A percentile compares a stretch with the other conserved stretches of the same genome.
phyloP scores from a whole-genome alignment of 2,888 invertebrate genomes.

The Criorhina ranunculi region DNA sequence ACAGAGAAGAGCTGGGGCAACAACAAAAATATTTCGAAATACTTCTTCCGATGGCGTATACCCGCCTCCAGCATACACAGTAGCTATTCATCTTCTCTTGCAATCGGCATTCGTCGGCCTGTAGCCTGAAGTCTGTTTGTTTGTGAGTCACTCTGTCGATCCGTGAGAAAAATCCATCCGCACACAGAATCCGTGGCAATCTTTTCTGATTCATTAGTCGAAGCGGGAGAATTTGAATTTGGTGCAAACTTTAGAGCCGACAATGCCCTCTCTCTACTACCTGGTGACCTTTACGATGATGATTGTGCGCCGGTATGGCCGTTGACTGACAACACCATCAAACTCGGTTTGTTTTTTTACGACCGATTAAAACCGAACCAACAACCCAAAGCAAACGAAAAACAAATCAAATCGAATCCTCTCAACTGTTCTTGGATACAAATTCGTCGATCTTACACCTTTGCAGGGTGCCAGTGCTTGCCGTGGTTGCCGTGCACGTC shows the following conservation, averaged over 20 bases:
- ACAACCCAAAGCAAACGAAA: constrained; percentile 24
- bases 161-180: constrained; percentile 74
- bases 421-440: constrained; percentile 56
- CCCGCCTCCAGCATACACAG: constrained; percentile 40
- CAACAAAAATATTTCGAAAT: constrained; percentile 68
- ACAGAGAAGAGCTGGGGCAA: not conserved
- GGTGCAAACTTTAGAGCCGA: constrained; percentile 62
- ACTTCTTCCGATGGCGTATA: constrained; percentile 49
- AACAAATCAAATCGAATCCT: constrained; percentile 62
- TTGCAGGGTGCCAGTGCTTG: constrained; percentile 41
- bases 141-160: constrained; percentile 63
- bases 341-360: constrained; percentile 42
- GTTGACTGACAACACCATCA: constrained; percentile 72
- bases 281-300: constrained; percentile 70
- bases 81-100: constrained; percentile 73
- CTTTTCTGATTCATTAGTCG: constrained; percentile 73
- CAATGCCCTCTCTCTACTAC: constrained; percentile 40
- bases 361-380: constrained; percentile 61
- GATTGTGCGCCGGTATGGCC: constrained; percentile 42
- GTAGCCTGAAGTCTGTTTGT: constrained; percentile 25
- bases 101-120: constrained; percentile 42
- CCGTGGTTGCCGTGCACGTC: constrained; percentile 79
- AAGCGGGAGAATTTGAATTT: constrained; percentile 71
- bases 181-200: constrained; percentile 29
- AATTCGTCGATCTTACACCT: constrained; percentile 77